phyloP scores from a whole-genome alignment of 2,888 invertebrate species.

The Heliconius cydno region DNA sequence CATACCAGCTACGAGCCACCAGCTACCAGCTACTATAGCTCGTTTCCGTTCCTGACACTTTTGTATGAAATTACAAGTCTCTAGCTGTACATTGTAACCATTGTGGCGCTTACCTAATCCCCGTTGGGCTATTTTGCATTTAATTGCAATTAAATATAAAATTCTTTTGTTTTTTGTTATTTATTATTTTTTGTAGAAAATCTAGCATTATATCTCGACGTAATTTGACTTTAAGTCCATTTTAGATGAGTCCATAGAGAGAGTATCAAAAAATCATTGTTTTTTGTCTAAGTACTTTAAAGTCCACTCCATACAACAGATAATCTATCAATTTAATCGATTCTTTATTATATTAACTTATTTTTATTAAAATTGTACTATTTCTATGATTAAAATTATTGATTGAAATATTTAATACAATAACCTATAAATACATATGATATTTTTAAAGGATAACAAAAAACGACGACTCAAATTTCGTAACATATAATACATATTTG shows the following conservation, averaged over 20 bases:
- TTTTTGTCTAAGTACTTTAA: no score
- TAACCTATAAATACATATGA: background rate
- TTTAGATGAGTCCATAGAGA: no score
- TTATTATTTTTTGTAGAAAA: no score
- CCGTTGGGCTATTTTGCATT: background rate
- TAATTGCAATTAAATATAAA: background rate
- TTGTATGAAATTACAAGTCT: conserved; percentile 34
- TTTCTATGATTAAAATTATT: background rate
- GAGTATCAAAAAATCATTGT: no score
- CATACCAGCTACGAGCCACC: background rate
- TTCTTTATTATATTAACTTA: no score
- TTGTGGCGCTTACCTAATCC: background rate
- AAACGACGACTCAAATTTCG: background rate
- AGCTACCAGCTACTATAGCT: conserved; percentile 17
- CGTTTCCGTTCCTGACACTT: conserved; percentile 38
- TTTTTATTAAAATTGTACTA: no score
- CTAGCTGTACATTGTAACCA: conserved; percentile 9
- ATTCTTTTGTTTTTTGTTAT: background rate
- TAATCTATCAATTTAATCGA: no score
- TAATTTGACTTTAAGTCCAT: no score
- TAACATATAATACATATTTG: background rate
- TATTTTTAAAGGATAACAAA: background rate
- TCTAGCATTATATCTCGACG: no score
- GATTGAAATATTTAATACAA: no score
- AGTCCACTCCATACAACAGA: no score